Base-by-base conservation (phyloP, 2,888 invertebrate genomes). In the Eurytoma californica region DNA sequence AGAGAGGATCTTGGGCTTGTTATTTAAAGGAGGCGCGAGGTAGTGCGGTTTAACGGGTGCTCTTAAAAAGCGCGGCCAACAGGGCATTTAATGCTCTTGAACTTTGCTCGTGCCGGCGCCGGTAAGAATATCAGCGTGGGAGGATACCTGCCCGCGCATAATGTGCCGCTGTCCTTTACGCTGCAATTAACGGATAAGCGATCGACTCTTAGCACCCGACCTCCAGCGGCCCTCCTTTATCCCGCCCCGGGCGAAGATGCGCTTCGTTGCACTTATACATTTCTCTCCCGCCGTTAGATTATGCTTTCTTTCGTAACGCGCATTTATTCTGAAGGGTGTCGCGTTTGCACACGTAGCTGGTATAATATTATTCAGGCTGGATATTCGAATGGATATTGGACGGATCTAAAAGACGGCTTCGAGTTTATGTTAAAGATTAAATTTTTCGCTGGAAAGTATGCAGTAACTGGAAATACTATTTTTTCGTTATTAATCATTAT, bases 101-200 rank as follows among this genome's bases (percentile, higher is more conserved):
- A 70, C 67, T 72, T 72, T 60, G 66, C 66, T 30, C 63, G 2
- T 53, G 58, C 61, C 1, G 14, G 58, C 28, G 30, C 57, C 47
- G 18, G 49, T 60, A 70, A 74, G 79, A 79, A 65, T 74, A 57
- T 65, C 28, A 30, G 51, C 39, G 39, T n/a, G 7, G 16, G 65
- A 57, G 63, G 24, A 69, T 75, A 78, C 74, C 77, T 80, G 76
- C 61, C 53, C 74, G 63, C 61, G 80, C 80, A 78, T 80, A 80
- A 80, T 78, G 77, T 28, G 66, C 66, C 20, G 18, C 75, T 78
- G 76, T 75, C 77, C 67, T 75, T 80, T 78, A 80, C 76, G 74
- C 77, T 77, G 74, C 72, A 80, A 80, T 80, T 80, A 80, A 67
- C 77, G 72, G 77, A 78, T 80, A 80, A 80, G 74, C 80, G 72